A percentile compares a stretch with the other conserved stretches of the same genome.
These are phyloP conservation scores for Contarinia nasturtii DNA, from an alignment of 1,140 invertebrate genomes.

Conservation along the genomic window DNA sequence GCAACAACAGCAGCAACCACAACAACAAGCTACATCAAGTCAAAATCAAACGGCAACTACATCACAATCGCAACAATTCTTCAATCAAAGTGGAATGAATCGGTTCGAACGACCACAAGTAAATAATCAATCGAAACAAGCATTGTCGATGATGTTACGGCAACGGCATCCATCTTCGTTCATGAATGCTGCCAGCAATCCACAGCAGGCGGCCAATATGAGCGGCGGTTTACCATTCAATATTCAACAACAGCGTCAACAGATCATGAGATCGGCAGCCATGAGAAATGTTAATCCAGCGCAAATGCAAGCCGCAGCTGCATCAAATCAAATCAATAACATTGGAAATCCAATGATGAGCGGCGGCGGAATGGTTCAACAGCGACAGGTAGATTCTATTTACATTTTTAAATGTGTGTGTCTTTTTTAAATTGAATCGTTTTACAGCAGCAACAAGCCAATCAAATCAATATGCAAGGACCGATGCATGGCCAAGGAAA, in stretches of 20 bases:
- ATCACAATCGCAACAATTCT: not conserved
- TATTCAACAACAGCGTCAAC: conserved; percentile 24
- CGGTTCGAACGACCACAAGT: conserved; percentile 44
- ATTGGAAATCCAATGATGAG: conserved; percentile 1
- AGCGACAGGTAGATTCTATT: not conserved
- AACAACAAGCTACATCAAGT: conserved; percentile 8
- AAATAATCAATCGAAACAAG: conserved; percentile 63
- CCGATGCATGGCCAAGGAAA: conserved; percentile 22
- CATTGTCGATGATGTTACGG: conserved; percentile 67
- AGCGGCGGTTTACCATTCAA: conserved; percentile 25
- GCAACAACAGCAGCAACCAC: conserved; percentile 15
- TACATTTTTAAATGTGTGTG: not conserved
- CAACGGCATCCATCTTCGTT: conserved; percentile 38
- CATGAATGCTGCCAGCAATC: conserved; percentile 13
- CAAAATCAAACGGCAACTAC: conserved; percentile 7
- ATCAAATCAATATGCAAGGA: conserved; percentile 14
- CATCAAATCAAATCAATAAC: conserved; percentile 6
- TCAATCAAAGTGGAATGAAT: conserved; percentile 25
- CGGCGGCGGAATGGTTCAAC: not conserved
- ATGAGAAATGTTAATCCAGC: conserved; percentile 8
- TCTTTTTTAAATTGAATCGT: not conserved
- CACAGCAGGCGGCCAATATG: conserved; percentile 18
- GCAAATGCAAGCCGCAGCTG: conserved; percentile 8
- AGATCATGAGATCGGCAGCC: conserved; percentile 4
- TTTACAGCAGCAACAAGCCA: conserved; percentile 4